Base-by-base conservation (phyloP, 2,888 invertebrate genomes). In the Cactoblastis cactorum region DNA sequence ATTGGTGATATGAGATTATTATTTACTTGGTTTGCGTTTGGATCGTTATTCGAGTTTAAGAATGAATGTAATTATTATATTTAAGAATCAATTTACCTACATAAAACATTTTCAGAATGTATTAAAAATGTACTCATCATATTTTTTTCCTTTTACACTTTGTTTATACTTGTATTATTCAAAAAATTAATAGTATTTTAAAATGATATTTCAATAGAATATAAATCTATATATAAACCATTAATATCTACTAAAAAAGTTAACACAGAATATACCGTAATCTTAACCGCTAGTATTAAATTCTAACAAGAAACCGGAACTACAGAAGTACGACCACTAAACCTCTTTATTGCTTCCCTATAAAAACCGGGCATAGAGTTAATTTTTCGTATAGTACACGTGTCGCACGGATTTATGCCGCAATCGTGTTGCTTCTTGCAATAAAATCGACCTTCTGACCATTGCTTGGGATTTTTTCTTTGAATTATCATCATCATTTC, bases 301-400 rank as follows among this genome's bases (percentile, higher is more conserved):
- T 54, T 14, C 34, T 14, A 35, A 35, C 14, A 41, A 14, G 14
- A 22, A 14, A 41, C 4, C n/a, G 8, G 2, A 12, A 11, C 9
- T 2, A 1, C 17, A 15, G 11, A 11, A 28, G 24, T 28, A 28
- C 15, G 43, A n/a, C 43, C 43, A 43, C 28, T 43, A 43, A 43
- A 53, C 53, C 53, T 22, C 54, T 50, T 71, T 75, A 76, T 74
- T 68, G 69, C 65, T 59, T 59, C 34, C 61, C 64, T 61, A 67
- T 76, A 73, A 73, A 78, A 77, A 73, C 67, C 58, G 69, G 62
- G 72, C 72, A 72, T 69, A 62, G 62, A 76, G 74, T 77, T 75
- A 80, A 77, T 80, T 81, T 78, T 79, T 81, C 72, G 72, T 75
- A 69, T 65, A 69, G 73, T 63, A 64, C 74, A 78, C 77, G 74